Evolutionary conservation across 2,888 invertebrate genomes (phyloP).

Genomic region (Homarus gammarus): DNA sequence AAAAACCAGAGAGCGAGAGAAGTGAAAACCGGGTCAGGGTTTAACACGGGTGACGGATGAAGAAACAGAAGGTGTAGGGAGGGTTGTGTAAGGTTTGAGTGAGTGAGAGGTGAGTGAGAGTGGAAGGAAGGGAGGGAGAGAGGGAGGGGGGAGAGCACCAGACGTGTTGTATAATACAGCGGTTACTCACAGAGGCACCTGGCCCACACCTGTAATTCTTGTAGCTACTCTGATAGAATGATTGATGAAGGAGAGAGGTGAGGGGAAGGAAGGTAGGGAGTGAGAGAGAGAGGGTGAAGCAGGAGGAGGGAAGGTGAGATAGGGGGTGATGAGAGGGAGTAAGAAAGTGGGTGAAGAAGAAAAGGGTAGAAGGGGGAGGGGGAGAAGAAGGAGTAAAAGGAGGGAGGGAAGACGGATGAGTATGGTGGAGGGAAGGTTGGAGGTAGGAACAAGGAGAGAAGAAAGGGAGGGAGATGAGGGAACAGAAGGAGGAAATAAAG

Average conservation of each 20-base stretch:
- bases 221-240: constrained; percentile 21
- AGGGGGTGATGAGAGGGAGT: not conserved
- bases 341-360: not conserved
- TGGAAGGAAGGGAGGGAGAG: not conserved
- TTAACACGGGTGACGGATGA: constrained; percentile 1
- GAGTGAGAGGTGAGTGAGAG: not conserved
- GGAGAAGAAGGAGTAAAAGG: not conserved
- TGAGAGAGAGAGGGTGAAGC: not conserved
- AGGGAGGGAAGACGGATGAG: not conserved
- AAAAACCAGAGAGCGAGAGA: constrained; percentile 17
- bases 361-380: not conserved
- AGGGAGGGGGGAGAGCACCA: constrained; percentile 15
- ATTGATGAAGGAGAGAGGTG: not conserved
- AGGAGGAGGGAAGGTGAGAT: not conserved
- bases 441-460: not conserved
- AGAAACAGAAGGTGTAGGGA: constrained; percentile 17
- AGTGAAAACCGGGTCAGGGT: constrained; percentile 20
- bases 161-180: constrained; percentile 47
- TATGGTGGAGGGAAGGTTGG: no score
- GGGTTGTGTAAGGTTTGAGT: not conserved
- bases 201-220: constrained; percentile 47
- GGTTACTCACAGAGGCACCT: constrained; percentile 49
- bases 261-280: not conserved
- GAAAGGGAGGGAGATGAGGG: no score
- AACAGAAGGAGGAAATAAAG: no score